Base-by-base conservation (phyloP, 2,888 invertebrate species). In the Sinopyrophorus schimmeli region DNA sequence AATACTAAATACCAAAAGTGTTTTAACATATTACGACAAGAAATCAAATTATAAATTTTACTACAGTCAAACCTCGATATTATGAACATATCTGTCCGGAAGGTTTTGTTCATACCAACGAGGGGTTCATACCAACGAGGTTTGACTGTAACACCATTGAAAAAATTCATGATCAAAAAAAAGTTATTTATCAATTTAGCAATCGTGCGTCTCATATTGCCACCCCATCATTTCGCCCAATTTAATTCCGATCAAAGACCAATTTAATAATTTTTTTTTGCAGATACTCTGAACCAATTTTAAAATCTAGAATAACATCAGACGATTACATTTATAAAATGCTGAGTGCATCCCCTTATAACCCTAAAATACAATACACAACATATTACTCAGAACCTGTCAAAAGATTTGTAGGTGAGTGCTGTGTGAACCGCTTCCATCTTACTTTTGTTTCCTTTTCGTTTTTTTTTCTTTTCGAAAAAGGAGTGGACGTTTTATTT, bases 251-350 rank as follows among this genome's bases (percentile, higher is more conserved):
- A n/a, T 21, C 7, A 21, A 21, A 7, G 7, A 9, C 21, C 9
- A 24, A 9, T 24, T 28, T 10, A 28, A 14, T 10, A 5, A 14
- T 12, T 9, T 12, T 20, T 32, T 11, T 23, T 35, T 35, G 2
- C 44, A 43, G 46, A 24, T 42, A 49, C 10, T 47, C 38, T 15
- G 40, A 55, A 27, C 47, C 49, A 26, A 37, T 39, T 26, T 40
- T 37, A 18, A 10, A 47, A 31, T 51, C 62, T 35, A 80, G 83
- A 67, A 79, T 82, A 69, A 76, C 76, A 68, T 80, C 81, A 67
- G 87, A 89, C 64, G 83, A 86, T 47, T 90, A 89, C 74, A 77
- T 89, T 54, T 80, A 83, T 44, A 82, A 82, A 60, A 76, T 89
- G 55, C 73, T 87, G 53, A 75, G 82, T 61, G 85, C 87, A 1